Conservation (phyloP, 2,797 vertebrate genomes). For the Gouania willdenowi region DNA sequence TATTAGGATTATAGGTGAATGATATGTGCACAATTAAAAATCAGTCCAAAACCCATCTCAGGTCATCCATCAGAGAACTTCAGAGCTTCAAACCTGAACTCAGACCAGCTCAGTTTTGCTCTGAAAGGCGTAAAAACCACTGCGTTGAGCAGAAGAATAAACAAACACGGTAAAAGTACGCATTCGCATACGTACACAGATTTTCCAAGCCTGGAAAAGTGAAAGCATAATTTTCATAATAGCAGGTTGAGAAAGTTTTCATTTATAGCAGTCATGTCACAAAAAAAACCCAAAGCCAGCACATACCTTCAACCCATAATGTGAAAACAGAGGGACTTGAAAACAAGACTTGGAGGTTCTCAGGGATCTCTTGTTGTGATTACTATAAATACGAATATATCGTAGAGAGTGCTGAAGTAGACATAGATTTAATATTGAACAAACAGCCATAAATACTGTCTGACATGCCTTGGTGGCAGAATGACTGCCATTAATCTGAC, state of each 20-base stretch:
- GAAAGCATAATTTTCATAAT: conserved; percentile 64
- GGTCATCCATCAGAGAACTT: not conserved
- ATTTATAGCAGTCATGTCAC: conserved; percentile 57
- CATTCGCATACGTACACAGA: conserved; percentile 11
- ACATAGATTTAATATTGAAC: conserved; percentile 38
- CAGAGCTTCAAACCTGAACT: conserved; percentile 21
- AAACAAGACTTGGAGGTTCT: conserved; percentile 44
- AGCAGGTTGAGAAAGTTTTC: conserved; percentile 64
- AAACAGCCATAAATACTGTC: conserved; percentile 30
- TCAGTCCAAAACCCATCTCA: too few species aligned
- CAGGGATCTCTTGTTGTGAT: conserved; percentile 35
- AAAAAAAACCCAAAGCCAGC: conserved; percentile 45
- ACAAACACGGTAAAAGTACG: conserved; percentile 20
- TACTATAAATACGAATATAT: conserved; percentile 45
- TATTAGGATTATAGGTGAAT: too few species aligned
- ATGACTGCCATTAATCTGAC: conserved; percentile 37
- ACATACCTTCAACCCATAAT: conserved; percentile 47
- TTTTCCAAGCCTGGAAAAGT: conserved; percentile 43
- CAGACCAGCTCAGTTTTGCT: conserved; percentile 14
- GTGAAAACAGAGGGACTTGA: too few species aligned
- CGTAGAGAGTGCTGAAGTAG: conserved; percentile 16
- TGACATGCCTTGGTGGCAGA: conserved; percentile 18
- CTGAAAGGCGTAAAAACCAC: conserved; percentile 12
- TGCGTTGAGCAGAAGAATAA: conserved; percentile 17
- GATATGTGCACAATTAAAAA: too few species aligned